Evolutionary conservation across 2,888 invertebrate species (phyloP), one percentile per base, ranked within the genome.

Genomic region (Lypha dubia): DNA sequence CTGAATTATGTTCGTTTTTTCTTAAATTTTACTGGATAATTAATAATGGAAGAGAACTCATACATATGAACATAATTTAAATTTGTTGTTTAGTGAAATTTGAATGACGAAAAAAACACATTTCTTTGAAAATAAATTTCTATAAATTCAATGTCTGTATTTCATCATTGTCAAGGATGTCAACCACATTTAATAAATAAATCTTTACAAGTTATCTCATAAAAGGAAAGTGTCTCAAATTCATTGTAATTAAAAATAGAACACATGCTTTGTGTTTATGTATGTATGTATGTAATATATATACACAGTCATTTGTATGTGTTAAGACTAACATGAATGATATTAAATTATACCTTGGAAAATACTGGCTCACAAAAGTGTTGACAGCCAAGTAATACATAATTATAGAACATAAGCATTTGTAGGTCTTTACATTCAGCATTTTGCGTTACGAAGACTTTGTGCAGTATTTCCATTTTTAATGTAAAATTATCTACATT

Each of bases 331-430:
- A 35, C 9, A 4, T 13, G 56, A 24, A 67, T 1, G 24, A 63
- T 58, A 46, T 58, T 65, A 53, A 68, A 49, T 28, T 60, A 68
- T 51, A 56, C 17, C n/a, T 32, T 65, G 44, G 7, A n/a, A 22
- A 15, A 44, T n/a, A 32, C 3, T 46, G 15, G 32, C 24, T 24
- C 17, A 32, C 13, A 38, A 44, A 53, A 32, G 22, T 62, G 62
- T 22, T 79, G 79, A 79, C 60, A 70, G 32, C 62, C 62, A 79
- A 79, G 62, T 44, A 51, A 32, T 53, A 51, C n/a, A n/a, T 28
- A 28, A 62, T 62, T 22, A n/a, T 51, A 32, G 15, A 67, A 24
- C 35, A 65, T 46, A 65, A 44, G 44, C 56, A 6, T 7, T 60
- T 35, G 56, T 58, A 58, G 3, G 7, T 11, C 3, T 20, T 44